A percentile compares a stretch with the other conserved stretches of the same genome.
Conservation (phyloP, 2,888 invertebrate genomes). For the Philereme vetulata region DNA sequence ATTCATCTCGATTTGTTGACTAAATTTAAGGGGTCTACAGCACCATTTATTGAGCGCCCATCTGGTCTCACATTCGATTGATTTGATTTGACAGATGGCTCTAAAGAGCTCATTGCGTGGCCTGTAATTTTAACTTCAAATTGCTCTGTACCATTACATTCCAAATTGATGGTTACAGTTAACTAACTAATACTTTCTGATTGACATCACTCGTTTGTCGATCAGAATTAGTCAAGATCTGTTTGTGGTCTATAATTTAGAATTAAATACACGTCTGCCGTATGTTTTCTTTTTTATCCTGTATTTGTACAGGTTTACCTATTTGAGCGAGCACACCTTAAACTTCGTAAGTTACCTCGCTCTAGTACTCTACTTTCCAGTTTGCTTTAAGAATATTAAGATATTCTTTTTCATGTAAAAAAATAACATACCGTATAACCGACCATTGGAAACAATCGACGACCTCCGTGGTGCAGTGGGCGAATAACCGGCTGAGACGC, state of each 20-base stretch:
- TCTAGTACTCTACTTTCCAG: constrained; percentile 6
- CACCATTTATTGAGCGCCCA: constrained; percentile 53
- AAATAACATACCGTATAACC: no score
- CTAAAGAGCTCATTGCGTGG: constrained; percentile 33
- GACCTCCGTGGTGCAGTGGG: no score
- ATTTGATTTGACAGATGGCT: constrained; percentile 43
- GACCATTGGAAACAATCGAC: no score
- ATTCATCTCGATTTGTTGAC: constrained; percentile 20
- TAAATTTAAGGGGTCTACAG: constrained; percentile 21
- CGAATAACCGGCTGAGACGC: no score
- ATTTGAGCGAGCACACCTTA: constrained; percentile 4
- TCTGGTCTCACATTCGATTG: constrained; percentile 58
- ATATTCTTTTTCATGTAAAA: no score
- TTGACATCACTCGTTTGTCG: constrained; percentile 29
- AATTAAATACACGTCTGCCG: neutral
- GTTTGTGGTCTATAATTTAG: constrained; percentile 9
- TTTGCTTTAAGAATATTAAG: neutral
- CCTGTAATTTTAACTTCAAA: constrained; percentile 37
- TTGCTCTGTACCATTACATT: constrained; percentile 20
- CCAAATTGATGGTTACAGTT: constrained; percentile 24
- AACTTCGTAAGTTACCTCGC: neutral
- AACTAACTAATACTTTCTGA: constrained; percentile 28
- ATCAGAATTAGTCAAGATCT: constrained; percentile 13
- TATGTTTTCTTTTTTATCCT: neutral
- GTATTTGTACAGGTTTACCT: neutral